Percentiles rank a stretch among this genome's conserved stretches.
These are phyloP conservation scores for Spizella passerina DNA, from an alignment of 2,797 vertebrate species.

Conservation along the genomic window DNA sequence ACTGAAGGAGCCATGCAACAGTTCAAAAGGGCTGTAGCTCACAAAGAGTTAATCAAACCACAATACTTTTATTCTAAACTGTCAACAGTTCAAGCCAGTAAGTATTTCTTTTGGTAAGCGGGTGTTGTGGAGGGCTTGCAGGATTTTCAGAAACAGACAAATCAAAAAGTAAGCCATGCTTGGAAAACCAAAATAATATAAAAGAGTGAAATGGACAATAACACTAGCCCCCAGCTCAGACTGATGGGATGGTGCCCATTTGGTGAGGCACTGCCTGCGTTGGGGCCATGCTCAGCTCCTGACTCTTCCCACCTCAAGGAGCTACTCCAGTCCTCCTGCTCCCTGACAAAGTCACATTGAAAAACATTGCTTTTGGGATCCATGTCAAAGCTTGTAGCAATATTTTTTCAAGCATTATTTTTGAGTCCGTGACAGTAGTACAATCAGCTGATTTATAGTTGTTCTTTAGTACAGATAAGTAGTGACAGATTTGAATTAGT, in stretches of 20 bases:
- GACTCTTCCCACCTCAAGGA: background rate
- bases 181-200: background rate
- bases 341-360: background rate
- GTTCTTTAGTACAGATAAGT: background rate
- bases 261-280: background rate
- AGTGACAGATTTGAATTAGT: background rate
- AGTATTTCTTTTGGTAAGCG: background rate
- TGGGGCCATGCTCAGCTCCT: background rate
- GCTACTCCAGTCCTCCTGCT: background rate
- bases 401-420: background rate
- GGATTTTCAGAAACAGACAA: background rate
- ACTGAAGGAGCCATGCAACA: background rate
- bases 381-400: fast-evolving
- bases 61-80: background rate
- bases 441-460: background rate
- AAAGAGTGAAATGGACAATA: background rate
- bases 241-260: background rate
- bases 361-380: background rate
- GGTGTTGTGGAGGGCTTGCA: background rate
- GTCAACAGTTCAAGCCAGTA: background rate
- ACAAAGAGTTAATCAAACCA: background rate
- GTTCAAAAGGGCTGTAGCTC: background rate
- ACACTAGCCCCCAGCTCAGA: background rate
- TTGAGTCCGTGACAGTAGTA: background rate
- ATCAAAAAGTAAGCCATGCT: background rate